Base-by-base conservation (phyloP, 2,888 invertebrate species). In the Drosophila gaucha region DNA sequence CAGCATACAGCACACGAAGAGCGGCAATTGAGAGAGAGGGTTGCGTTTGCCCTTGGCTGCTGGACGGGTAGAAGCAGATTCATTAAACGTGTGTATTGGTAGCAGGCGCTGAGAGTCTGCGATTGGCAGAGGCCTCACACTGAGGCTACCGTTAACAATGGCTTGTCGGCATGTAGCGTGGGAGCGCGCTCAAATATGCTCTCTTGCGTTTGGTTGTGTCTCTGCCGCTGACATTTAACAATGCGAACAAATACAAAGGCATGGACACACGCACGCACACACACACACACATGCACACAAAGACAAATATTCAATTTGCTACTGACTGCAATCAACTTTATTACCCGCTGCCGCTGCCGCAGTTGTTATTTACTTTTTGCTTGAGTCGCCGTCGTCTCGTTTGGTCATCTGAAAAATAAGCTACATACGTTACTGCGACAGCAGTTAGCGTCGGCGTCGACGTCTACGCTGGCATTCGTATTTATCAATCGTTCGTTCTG, bases 251-350 rank as follows among this genome's bases (percentile, higher is more conserved):
- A 88, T 60, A 68, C 80, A 73, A 54, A 52, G 56, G 30, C 41
- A 62, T 16, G 12, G 35, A 38, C 47, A 31, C 54, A 56, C 59
- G 60, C 47, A 28, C 44, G 63, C 59, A 49, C 38, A 50, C 22
- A 43, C 35, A 55, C 30, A 16, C 51, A 33, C 16, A 35, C 39
- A 62, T 31, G 18, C 54, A 69, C 30, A 68, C 59, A 49, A 28
- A 70, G 46, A 55, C 68, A 79, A 72, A 74, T 67, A 80, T 85
- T 80, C 70, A 87, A 87, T 87, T 87, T 84, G 72, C 79, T 68
- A 71, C 84, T 67, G 44, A 2, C 68, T 78, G 79, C 83, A 79
- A 84, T 84, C 74, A 87, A 85, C 79, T 85, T 82, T 85, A 85
- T 85, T 87, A 59, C 88, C 74, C 51, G 59, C 55, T 55, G 60